Evolutionary conservation across 1,140 invertebrate genomes (phyloP).

Genomic region (Antheraea pernyi): DNA sequence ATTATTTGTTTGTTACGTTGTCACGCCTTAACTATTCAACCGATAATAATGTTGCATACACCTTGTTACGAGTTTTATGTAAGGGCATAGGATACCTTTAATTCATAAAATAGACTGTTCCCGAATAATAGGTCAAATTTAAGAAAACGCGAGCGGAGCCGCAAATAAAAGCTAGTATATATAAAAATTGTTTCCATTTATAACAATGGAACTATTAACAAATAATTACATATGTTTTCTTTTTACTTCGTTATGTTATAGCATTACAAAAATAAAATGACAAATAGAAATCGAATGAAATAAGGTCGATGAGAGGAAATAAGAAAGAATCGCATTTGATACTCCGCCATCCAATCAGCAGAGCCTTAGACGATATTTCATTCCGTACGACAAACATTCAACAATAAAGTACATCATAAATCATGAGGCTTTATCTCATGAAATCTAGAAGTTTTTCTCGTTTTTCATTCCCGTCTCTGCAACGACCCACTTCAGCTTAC

Average conservation of each 20-base stretch:
- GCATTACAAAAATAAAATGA: background rate
- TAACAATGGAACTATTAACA: background rate
- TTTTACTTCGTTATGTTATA: background rate
- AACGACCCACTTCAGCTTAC: conserved; percentile 20
- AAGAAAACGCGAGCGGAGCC: no score
- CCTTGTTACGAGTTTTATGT: no score
- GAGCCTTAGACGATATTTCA: conserved; percentile 21
- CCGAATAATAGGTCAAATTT: no score
- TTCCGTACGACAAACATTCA: conserved; percentile 26
- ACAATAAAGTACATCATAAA: conserved; percentile 35
- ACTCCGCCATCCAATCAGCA: conserved; percentile 21
- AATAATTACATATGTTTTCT: background rate
- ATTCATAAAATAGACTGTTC: no score
- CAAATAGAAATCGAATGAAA: conserved; percentile 11
- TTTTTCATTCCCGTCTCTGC: conserved; percentile 21
- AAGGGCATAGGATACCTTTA: no score
- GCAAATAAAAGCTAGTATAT: no score
- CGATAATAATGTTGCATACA: no score
- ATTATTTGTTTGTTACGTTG: no score
- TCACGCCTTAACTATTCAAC: no score
- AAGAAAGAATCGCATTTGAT: conserved; percentile 1
- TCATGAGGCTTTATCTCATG: conserved; percentile 29
- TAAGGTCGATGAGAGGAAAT: background rate
- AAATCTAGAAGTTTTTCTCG: conserved; percentile 26
- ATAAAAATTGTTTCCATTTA: no score